Base-by-base conservation (phyloP, 2,113 vertebrate genomes). In the Heterochromis multidens region DNA sequence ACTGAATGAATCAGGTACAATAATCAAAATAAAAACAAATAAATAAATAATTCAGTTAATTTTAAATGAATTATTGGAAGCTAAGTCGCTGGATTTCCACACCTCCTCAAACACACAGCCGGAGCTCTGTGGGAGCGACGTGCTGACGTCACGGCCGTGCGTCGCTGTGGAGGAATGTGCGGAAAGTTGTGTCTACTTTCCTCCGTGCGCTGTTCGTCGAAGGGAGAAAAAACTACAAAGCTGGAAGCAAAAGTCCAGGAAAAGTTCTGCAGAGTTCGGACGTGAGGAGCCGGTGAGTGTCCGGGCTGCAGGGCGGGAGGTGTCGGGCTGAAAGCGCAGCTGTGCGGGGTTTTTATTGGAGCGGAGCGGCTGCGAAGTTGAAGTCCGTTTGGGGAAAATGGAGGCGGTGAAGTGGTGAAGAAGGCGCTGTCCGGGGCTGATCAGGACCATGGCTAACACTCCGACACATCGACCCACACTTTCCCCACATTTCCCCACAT, bases 401-500 rank as follows among this genome's bases (percentile, higher is more conserved):
- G 96, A 95, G 95, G 92, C 92, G 76, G 63, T 43, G 87, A 70
- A 84, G 63, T 33, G 83, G 87, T 84, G 95, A 92, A 91, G 92
- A 91, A 95, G 96, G 93, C 96, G 97, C 97, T 98, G 97, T 98
- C 97, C 97, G 97, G 96, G 95, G 96, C 96, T 97, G 97, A 97
- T 97, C 92, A 94, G 93, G 84, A 96, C 96, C 96, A 96, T 90
- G 95, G 95, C 93, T 95, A 95, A 95, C 95, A 94, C 94, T 95
- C 91, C 49, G 21, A 27, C 19, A 3, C 61, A 23, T 17, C 27
- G 21, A 35, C 37, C 27, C 77, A 35, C 56, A 40, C 2, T 74
- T 74, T n/a, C 70, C 70, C 46, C 70, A n/a, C 70, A 8, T 74
- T 74, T 33, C 12, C 27, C 11, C 70, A n/a, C 70, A 8, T 74